Percentiles rank a stretch among this genome's conserved stretches.
Evolutionary conservation across 2,888 invertebrate genomes (phyloP).

Genomic region (Drosophila recens): DNA sequence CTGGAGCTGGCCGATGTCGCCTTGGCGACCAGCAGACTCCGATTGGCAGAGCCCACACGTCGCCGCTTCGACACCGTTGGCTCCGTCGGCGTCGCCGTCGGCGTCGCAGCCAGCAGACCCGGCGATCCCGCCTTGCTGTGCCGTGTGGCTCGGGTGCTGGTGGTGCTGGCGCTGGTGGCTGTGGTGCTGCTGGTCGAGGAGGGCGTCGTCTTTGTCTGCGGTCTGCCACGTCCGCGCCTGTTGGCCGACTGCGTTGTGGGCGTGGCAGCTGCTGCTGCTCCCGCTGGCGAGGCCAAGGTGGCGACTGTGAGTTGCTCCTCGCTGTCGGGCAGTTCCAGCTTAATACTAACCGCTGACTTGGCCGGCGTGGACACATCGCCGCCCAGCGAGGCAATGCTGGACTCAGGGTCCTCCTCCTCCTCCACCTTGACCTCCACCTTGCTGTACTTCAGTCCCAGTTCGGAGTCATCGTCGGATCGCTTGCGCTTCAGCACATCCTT

Average conservation of each 20-base stretch:
- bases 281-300: conserved; percentile 40
- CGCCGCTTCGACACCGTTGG: conserved; percentile 53
- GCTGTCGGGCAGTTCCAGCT: conserved; percentile 76
- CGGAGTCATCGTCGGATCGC: conserved; percentile 73
- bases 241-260: conserved; percentile 31
- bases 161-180: conserved; percentile 64
- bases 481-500: conserved; percentile 74
- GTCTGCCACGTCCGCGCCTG: conserved; percentile 71
- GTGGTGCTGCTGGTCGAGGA: conserved; percentile 32
- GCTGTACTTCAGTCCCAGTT: conserved; percentile 69
- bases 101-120: conserved; percentile 43
- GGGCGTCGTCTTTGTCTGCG: conserved; percentile 40
- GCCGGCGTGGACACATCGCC: conserved; percentile 32
- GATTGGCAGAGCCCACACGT: conserved; percentile 57
- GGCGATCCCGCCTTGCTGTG: conserved; percentile 76
- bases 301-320: conserved; percentile 52
- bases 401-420: conserved; percentile 44
- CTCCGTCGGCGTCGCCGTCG: conserved; percentile 48
- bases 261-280: conserved; percentile 20
- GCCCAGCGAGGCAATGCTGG: conserved; percentile 13
- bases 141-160: conserved; percentile 75
- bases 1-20: conserved; percentile 53
- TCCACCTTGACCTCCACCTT: conserved; percentile 69
- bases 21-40: conserved; percentile 48
- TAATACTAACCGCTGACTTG: conserved; percentile 55